A percentile compares a stretch with the other conserved stretches of the same genome.
Conservation (phyloP, 2,888 invertebrate species). For the Icerya purchasi region DNA sequence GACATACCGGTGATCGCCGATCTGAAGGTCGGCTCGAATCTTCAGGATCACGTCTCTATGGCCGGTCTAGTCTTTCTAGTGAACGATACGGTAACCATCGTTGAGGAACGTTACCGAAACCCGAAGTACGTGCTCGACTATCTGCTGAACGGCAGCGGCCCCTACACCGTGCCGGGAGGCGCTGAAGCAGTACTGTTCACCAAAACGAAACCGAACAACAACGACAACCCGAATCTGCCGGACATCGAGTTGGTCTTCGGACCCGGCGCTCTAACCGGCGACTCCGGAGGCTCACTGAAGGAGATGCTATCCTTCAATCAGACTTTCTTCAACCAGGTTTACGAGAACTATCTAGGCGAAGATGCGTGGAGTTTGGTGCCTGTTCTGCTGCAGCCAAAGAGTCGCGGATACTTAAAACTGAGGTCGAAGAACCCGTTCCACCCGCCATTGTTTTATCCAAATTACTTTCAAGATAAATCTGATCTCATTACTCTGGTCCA, state of each 20-base stretch:
- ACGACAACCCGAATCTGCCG: conserved; percentile 23
- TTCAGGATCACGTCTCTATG: conserved; percentile 27
- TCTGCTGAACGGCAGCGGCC: conserved; percentile 23
- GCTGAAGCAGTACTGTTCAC: conserved; percentile 28
- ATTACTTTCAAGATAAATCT: conserved; percentile 46
- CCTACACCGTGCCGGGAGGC: conserved; percentile 27
- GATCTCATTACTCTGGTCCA: conserved; percentile 25
- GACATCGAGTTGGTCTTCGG: conserved; percentile 31
- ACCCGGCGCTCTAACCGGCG: conserved; percentile 29
- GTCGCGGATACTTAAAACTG: conserved; percentile 39
- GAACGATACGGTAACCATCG: conserved; percentile 21
- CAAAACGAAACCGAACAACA: conserved; percentile 26
- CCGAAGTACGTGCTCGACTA: conserved; percentile 25
- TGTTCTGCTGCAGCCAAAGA: conserved; percentile 47
- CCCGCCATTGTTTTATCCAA: conserved; percentile 43
- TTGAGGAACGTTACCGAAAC: conserved; percentile 19
- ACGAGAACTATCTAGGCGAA: conserved; percentile 25
- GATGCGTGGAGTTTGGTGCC: conserved; percentile 37
- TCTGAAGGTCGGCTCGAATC: conserved; percentile 27
- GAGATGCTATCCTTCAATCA: conserved; percentile 24
- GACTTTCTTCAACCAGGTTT: conserved; percentile 26
- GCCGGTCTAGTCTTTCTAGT: conserved; percentile 24
- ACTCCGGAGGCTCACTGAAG: conserved; percentile 26
- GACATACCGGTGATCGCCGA: conserved; percentile 25
- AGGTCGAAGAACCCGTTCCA: conserved; percentile 32